phyloP scores from a whole-genome alignment of 2,797 vertebrate species.

The Melanotaenia trifasciata region DNA sequence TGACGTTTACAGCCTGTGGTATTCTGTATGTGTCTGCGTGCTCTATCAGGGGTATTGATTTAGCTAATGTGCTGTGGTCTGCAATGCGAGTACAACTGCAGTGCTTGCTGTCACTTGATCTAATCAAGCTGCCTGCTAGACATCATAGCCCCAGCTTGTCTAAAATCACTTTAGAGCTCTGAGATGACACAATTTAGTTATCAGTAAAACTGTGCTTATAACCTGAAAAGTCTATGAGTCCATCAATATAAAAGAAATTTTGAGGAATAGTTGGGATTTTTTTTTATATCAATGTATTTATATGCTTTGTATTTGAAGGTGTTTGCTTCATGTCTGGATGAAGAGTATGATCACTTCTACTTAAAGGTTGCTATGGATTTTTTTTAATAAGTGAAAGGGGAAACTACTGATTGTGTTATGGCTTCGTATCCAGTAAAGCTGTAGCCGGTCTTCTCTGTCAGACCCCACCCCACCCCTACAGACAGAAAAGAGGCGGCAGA shows the following conservation, averaged over 20 bases:
- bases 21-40: slow-evolving; percentile 30
- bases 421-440: too few species aligned
- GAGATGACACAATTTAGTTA: slow-evolving; percentile 57
- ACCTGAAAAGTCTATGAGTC: not conserved
- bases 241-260: not conserved
- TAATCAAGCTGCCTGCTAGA: slow-evolving; percentile 57
- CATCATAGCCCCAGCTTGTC: slow-evolving; percentile 65
- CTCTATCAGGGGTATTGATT: slow-evolving; percentile 65
- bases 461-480: too few species aligned
- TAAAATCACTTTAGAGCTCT: slow-evolving; percentile 63
- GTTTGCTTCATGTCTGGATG: not conserved
- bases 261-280: not conserved
- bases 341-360: not conserved
- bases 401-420: too few species aligned
- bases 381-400: not conserved
- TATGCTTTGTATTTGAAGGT: not conserved
- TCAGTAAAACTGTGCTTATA: slow-evolving; percentile 12
- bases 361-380: not conserved
- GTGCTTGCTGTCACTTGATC: slow-evolving; percentile 74
- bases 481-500: too few species aligned
- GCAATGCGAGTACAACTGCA: slow-evolving; percentile 76
- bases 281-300: not conserved
- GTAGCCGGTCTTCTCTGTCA: too few species aligned
- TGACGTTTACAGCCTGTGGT: slow-evolving; percentile 39
- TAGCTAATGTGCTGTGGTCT: slow-evolving; percentile 75